A percentile compares a stretch with the other conserved stretches of the same genome.
Evolutionary conservation across 2,797 vertebrate species (phyloP).

Genomic region (Parambassis ranga): DNA sequence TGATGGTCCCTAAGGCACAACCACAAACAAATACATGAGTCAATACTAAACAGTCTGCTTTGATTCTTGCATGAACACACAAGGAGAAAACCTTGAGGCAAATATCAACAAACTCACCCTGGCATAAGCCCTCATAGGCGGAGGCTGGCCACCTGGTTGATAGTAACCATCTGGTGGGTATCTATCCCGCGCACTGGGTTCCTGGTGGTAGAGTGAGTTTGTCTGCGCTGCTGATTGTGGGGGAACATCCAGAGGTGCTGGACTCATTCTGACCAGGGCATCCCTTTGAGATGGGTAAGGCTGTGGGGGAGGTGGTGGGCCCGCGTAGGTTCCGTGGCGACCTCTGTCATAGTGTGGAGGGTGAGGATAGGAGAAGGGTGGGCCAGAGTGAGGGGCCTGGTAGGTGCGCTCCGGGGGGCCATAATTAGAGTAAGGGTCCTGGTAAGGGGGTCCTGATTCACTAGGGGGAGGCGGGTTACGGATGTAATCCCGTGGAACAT

Average conservation of each 20-base stretch:
- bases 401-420: constrained; percentile 89
- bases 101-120: constrained; percentile 78
- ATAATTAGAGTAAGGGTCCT: constrained; percentile 87
- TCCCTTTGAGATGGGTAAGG: constrained; percentile 87
- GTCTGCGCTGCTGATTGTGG: constrained; percentile 73
- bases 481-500: constrained; percentile 87
- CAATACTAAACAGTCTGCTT: background rate
- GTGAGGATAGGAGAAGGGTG: constrained; percentile 87
- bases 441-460: constrained; percentile 87
- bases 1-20: constrained; percentile 74
- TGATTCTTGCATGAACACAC: background rate
- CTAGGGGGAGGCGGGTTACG: constrained; percentile 85
- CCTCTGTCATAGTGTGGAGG: constrained; percentile 87
- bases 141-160: constrained; percentile 82
- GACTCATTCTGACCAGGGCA: constrained; percentile 90
- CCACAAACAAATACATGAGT: background rate
- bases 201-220: constrained; percentile 88
- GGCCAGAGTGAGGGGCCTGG: constrained; percentile 80
- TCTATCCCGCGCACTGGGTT: constrained; percentile 84
- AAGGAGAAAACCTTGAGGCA: background rate
- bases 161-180: constrained; percentile 92
- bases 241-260: constrained; percentile 88
- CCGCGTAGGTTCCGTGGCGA: constrained; percentile 81
- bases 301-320: constrained; percentile 85
- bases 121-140: constrained; percentile 86